A percentile compares a stretch with the other conserved stretches of the same genome.
phyloP scores from a whole-genome alignment of 2,797 vertebrate genomes.

The Microcaecilia unicolor region DNA sequence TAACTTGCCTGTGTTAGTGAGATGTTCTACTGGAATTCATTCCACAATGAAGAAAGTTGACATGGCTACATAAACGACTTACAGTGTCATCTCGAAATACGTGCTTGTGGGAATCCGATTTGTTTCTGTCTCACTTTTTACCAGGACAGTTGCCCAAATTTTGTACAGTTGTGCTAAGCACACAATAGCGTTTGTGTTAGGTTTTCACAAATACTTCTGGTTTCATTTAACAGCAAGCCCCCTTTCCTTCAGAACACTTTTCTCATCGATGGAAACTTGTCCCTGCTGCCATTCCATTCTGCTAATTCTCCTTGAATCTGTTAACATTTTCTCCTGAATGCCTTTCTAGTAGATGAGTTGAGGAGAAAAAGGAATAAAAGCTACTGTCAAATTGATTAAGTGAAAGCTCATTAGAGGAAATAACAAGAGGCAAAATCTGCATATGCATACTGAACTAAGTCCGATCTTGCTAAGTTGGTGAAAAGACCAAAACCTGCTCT shows the following conservation, averaged over 20 bases:
- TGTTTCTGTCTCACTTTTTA: too few relatives aligned
- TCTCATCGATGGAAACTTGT: conserved; percentile 27
- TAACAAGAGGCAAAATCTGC: conserved; percentile 62
- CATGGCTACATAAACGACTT: too few relatives aligned
- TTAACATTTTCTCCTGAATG: conserved; percentile 51
- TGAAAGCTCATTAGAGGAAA: conserved; percentile 66
- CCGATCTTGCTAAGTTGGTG: conserved; percentile 55
- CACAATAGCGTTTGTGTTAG: too few relatives aligned
- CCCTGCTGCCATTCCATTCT: conserved; percentile 32
- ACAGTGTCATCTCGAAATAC: too few relatives aligned
- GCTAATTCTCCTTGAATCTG: conserved; percentile 46
- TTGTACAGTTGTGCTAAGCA: too few relatives aligned
- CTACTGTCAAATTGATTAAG: conserved; percentile 68
- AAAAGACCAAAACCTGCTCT: conserved; percentile 52
- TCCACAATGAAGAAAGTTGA: too few relatives aligned
- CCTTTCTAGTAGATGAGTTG: conserved; percentile 48
- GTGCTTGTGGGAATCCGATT: too few relatives aligned
- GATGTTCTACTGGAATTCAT: too few relatives aligned
- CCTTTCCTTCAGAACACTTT: conserved; percentile 11
- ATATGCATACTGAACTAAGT: conserved; percentile 64
- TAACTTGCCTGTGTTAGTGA: too few relatives aligned
- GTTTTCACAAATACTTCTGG: too few relatives aligned
- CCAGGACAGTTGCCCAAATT: too few relatives aligned
- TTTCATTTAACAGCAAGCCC: too few relatives aligned
- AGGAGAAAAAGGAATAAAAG: conserved; percentile 52